A percentile compares a stretch with the other conserved stretches of the same genome.
Evolutionary conservation across 1,140 invertebrate genomes (phyloP).

Genomic region (Heliothis subflexa): DNA sequence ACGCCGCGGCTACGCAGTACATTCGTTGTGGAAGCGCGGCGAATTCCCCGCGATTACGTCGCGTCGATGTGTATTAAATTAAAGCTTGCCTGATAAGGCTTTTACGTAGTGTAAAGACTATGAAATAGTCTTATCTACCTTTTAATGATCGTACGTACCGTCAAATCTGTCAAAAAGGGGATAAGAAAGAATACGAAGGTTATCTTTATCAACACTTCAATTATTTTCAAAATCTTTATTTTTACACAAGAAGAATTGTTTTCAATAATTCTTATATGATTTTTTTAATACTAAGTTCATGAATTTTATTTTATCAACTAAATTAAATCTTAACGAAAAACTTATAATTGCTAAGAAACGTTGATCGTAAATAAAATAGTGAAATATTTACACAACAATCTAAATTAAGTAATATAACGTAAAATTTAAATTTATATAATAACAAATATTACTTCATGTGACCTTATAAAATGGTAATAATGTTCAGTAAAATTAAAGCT

Average conservation of each 20-base stretch:
- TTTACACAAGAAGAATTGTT: slow-evolving; percentile 79
- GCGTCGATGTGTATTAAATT: no score
- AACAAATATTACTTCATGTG: slow-evolving; percentile 70
- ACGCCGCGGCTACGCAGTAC: no score
- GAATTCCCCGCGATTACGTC: no score
- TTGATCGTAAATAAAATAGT: slow-evolving; percentile 69
- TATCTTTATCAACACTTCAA: slow-evolving; percentile 42
- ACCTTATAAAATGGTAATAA: slow-evolving; percentile 63
- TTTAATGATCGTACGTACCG: background rate
- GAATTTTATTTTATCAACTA: slow-evolving; percentile 56
- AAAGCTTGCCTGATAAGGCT: no score
- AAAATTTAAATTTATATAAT: slow-evolving; percentile 75
- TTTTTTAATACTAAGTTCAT: slow-evolving; percentile 69
- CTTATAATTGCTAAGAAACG: slow-evolving; percentile 66
- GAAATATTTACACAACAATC: slow-evolving; percentile 82
- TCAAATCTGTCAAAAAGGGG: background rate
- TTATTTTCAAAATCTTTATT: slow-evolving; percentile 79
- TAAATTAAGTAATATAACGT: slow-evolving; percentile 69
- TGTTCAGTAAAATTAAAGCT: slow-evolving; percentile 70
- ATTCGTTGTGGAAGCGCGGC: no score
- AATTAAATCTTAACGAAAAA: slow-evolving; percentile 55
- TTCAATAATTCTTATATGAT: slow-evolving; percentile 70
- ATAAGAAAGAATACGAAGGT: slow-evolving; percentile 32
- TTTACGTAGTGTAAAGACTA: no score
- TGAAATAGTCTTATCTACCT: no score